Evolutionary conservation across 2,888 invertebrate species (phyloP).

Genomic region (Leptarthrus brevirostris): DNA sequence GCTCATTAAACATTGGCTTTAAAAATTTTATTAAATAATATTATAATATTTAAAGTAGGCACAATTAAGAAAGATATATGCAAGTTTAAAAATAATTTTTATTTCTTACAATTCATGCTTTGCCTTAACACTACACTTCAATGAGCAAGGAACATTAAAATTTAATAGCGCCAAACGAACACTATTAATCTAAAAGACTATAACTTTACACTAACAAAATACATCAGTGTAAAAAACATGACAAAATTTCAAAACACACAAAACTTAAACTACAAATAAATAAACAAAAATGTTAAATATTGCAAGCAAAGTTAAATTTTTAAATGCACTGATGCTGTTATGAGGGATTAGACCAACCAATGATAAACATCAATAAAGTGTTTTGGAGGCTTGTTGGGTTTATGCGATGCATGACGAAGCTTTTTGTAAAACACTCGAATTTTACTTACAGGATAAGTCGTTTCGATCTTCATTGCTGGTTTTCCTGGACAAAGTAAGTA

Average conservation of each 20-base stretch:
- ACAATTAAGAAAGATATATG: not conserved
- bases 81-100: not conserved
- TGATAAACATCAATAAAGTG: conserved; percentile 57
- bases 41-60: too few species aligned
- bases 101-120: not conserved
- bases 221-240: not conserved
- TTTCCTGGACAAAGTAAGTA: conserved; percentile 64
- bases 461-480: conserved; percentile 62
- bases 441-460: conserved; percentile 64
- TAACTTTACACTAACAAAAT: not conserved
- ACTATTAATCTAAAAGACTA: not conserved
- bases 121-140: not conserved
- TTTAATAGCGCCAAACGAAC: not conserved
- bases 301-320: conserved; percentile 11
- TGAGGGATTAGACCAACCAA: conserved; percentile 52
- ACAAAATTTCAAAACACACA: conserved; percentile 5
- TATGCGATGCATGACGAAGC: conserved; percentile 33
- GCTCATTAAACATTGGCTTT: too few species aligned
- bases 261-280: conserved; percentile 19
- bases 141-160: not conserved
- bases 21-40: too few species aligned
- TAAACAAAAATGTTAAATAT: conserved; percentile 15
- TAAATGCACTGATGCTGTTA: not conserved
- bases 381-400: conserved; percentile 50
- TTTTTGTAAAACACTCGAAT: conserved; percentile 55